Base-by-base conservation (phyloP, 2,888 invertebrate species). In the Dendrolimus pini region DNA sequence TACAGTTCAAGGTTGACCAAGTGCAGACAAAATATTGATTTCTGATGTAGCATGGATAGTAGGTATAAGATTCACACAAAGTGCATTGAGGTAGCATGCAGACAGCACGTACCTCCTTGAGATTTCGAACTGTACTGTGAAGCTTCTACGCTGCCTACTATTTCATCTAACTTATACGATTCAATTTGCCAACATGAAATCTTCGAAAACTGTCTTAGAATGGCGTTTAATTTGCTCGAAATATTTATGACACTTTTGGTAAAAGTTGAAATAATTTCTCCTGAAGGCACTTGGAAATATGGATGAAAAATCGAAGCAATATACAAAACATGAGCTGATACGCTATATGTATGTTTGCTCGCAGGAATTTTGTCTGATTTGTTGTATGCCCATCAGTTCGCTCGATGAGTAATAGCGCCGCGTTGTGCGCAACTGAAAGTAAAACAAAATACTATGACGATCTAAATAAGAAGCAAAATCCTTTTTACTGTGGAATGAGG, bases 331-430 rank as follows among this genome's bases (percentile, higher is more conserved):
- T 65, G 55, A 66, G 64, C 65, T 63, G 75, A 71, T 72, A 80
- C 68, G 94, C 94, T 95, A 95, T 92, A 95, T 95, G 92, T 93
- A 95, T 79, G 95, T 95, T 89, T 95, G 95, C 92, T 95, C 95
- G 91, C 95, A 95, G 88, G 95, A 95, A 85, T 95, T 95, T 88
- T 95, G 95, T 75, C 95, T 93, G 85, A 94, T 91, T 82, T 93
- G 92, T 77, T 93, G 93, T 74, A 93, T 93, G 78, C 93, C 94
- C 82, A 92, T 93, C 75, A 95, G 92, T 83, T 95, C 95, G 83
- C 95, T 95, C 80, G 95, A 94, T 72, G 95, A 95, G 91, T 95
- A 95, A 93, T 95, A 95, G 71, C 95, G 86, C 68, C 89, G 83
- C 60, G 90, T 94, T 71, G 95, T 95, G 76, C 95, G 94, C 87